A percentile compares a stretch with the other conserved stretches of the same genome.
Evolutionary conservation across 2,888 invertebrate genomes (phyloP).

Genomic region (Leptinotarsa peninsularis): DNA sequence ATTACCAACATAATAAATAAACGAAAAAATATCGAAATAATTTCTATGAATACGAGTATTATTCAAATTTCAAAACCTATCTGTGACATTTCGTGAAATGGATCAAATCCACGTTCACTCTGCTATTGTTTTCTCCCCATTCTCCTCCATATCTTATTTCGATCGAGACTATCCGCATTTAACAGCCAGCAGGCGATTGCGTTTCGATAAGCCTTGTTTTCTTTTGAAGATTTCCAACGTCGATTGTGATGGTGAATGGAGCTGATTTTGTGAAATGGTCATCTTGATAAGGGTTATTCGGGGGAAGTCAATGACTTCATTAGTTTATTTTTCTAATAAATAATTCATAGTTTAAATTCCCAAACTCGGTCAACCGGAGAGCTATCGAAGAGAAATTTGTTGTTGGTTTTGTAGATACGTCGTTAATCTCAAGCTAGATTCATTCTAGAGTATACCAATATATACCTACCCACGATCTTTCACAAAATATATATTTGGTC

Average conservation of each 20-base stretch:
- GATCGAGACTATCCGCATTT: constrained; percentile 12
- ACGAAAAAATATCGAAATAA: no score
- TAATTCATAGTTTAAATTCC: background rate
- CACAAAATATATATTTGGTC: no score
- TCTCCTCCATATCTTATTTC: background rate
- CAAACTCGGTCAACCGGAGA: constrained; percentile 1
- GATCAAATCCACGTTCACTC: background rate
- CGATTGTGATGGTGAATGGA: constrained; percentile 32
- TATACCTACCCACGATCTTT: no score
- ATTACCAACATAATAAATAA: no score
- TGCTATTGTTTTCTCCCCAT: constrained; percentile 1
- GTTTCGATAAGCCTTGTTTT: constrained; percentile 34
- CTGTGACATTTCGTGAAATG: background rate
- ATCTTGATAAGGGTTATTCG: constrained; percentile 31
- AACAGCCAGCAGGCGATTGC: constrained; percentile 31
- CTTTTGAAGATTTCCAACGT: constrained; percentile 31
- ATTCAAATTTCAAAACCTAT: no score
- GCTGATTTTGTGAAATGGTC: constrained; percentile 34
- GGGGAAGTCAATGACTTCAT: constrained; percentile 29
- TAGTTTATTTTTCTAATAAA: constrained; percentile 4
- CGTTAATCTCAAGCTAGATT: no score
- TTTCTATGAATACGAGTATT: no score
- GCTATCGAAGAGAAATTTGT: background rate
- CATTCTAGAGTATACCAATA: no score
- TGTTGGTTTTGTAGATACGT: no score